A percentile compares a stretch with the other conserved stretches of the same genome.
These are phyloP conservation scores for Liposcelis brunnea DNA, from an alignment of 2,888 invertebrate genomes.

Conservation along the genomic window DNA sequence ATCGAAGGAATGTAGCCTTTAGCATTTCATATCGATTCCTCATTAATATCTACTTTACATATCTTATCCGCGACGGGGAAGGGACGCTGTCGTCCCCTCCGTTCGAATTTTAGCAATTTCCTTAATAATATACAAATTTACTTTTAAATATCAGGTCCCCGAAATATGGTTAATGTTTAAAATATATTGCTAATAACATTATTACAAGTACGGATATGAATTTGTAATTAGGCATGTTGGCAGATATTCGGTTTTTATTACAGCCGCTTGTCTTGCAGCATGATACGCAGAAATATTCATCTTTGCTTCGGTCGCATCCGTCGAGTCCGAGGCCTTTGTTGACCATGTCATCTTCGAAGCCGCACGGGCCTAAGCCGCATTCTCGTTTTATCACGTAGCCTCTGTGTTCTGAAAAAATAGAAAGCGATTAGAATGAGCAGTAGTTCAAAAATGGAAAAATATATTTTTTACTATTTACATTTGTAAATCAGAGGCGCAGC, in stretches of 20 bases:
- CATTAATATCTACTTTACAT: too few relatives aligned
- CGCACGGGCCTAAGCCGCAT: constrained; percentile 30
- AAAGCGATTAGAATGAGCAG: constrained; percentile 2
- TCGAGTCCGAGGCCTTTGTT: constrained; percentile 26
- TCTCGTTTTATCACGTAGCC: constrained; percentile 27
- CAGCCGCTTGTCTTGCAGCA: constrained; percentile 29
- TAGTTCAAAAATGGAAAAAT: constrained; percentile 1
- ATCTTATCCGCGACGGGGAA: too few relatives aligned
- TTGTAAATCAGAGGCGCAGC: too few relatives aligned
- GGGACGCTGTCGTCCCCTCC: too few relatives aligned
- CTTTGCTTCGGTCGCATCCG: constrained; percentile 26
- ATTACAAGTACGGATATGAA: too few relatives aligned
- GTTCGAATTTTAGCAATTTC: too few relatives aligned
- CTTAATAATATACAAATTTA: too few relatives aligned
- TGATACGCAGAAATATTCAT: constrained; percentile 28
- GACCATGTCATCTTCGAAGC: constrained; percentile 26
- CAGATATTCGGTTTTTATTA: constrained; percentile 22
- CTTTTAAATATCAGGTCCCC: too few relatives aligned
- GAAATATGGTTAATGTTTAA: too few relatives aligned
- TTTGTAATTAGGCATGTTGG: constrained; percentile 1
- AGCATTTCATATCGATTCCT: too few relatives aligned
- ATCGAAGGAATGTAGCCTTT: too few relatives aligned
- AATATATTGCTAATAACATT: too few relatives aligned
- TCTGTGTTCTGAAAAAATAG: constrained; percentile 23
- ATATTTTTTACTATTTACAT: background rate